These are phyloP conservation scores for Leptobrachium ailaonicum DNA, from an alignment of 2,113 vertebrate genomes.

Conservation along the genomic window DNA sequence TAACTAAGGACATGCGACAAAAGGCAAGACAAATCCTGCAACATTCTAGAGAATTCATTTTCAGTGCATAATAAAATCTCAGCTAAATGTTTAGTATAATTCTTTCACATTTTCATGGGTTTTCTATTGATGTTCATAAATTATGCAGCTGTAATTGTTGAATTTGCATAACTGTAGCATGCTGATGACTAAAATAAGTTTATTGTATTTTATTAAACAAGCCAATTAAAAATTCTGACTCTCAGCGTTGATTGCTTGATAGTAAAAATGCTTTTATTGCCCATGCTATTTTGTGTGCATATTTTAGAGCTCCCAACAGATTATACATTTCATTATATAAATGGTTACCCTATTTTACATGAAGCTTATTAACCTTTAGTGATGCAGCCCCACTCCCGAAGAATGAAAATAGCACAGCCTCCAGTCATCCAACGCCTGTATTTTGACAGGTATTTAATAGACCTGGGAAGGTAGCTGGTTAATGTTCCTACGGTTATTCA, in stretches of 20 bases:
- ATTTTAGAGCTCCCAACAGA: constrained; percentile 42
- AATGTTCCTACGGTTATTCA: no score
- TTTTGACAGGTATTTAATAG: no score
- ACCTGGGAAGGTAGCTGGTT: no score
- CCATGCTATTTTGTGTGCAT: constrained; percentile 38
- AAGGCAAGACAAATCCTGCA: constrained; percentile 7
- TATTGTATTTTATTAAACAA: constrained; percentile 80
- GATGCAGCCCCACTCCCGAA: not conserved
- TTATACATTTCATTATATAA: constrained; percentile 50
- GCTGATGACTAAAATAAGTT: constrained; percentile 68
- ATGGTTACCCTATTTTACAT: constrained; percentile 41
- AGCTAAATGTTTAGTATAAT: constrained; percentile 59
- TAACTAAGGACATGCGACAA: no score
- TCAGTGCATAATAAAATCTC: constrained; percentile 61
- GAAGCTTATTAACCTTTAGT: constrained; percentile 57
- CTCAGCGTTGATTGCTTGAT: constrained; percentile 50
- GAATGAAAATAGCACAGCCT: no score
- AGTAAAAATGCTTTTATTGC: constrained; percentile 48
- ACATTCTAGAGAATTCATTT: constrained; percentile 50
- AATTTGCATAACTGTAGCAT: constrained; percentile 76
- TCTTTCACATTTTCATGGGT: constrained; percentile 61
- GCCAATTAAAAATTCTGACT: constrained; percentile 66
- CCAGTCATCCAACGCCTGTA: no score
- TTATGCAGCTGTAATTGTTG: constrained; percentile 69
- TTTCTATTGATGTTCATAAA: constrained; percentile 67